Conservation (phyloP, 1,140 invertebrate genomes). For the Ips nitidus region DNA sequence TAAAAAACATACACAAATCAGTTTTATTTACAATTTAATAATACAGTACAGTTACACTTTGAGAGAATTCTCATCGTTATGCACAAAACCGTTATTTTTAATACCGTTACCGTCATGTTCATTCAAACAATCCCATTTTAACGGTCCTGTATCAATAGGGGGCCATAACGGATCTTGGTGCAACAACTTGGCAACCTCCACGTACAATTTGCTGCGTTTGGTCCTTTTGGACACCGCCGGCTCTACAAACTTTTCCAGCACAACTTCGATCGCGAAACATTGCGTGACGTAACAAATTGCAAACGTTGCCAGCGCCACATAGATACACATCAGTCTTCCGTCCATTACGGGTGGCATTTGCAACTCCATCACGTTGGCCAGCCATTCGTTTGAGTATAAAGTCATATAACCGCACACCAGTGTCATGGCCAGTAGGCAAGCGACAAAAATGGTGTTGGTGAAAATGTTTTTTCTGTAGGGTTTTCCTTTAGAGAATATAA, state of each 20-base stretch:
- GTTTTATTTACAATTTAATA: too few species aligned
- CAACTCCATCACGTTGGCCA: slow-evolving; percentile 64
- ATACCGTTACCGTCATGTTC: neutral
- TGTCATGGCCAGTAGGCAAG: slow-evolving; percentile 65
- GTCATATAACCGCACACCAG: slow-evolving; percentile 69
- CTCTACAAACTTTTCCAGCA: slow-evolving; percentile 60
- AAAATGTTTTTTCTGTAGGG: slow-evolving; percentile 85
- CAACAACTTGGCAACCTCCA: slow-evolving; percentile 23
- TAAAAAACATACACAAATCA: too few species aligned
- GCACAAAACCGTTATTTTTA: neutral
- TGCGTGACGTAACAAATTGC: slow-evolving; percentile 64
- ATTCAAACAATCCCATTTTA: neutral
- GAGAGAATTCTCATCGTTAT: neutral
- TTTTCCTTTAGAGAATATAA: slow-evolving; percentile 87
- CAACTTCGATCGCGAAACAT: slow-evolving; percentile 61
- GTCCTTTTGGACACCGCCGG: slow-evolving; percentile 58
- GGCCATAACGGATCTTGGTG: slow-evolving; percentile 21
- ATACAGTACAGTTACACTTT: too few species aligned
- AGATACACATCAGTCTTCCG: slow-evolving; percentile 64
- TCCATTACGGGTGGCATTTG: slow-evolving; percentile 64
- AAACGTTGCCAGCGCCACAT: slow-evolving; percentile 63
- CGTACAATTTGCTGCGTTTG: slow-evolving; percentile 40
- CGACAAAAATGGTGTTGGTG: slow-evolving; percentile 72
- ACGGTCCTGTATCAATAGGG: neutral
- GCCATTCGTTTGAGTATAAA: slow-evolving; percentile 65